Evolutionary conservation across 2,113 vertebrate species (phyloP), one percentile per base, ranked within the genome.

Genomic region (Colistium nudipinnis): DNA sequence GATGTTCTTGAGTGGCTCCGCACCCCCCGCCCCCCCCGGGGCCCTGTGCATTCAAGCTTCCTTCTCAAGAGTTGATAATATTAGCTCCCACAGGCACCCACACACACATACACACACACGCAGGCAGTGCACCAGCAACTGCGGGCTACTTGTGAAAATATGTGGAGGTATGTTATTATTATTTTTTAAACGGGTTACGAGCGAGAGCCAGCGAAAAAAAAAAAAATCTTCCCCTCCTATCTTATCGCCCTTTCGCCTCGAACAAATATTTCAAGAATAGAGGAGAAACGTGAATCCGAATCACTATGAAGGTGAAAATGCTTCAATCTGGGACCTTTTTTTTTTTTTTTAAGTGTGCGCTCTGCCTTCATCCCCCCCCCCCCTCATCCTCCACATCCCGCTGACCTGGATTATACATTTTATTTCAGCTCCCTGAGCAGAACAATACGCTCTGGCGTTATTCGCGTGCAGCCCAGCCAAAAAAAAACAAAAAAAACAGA

Each of bases 1-100:
- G 87, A 89, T 90, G 88, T 85, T 91, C 86, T 86, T 80, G 70
- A 89, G 88, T 84, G 74, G 84, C 82, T 90, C 76, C 70, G 78
- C n/a, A 76, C 90, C 82, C 64, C 30, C 30, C 30, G 4, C 30
- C 30, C 43, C 43, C 43, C 22, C 1, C n/a, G n/a, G 19, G 83
- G 81, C 63, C 64, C 61, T 35, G 59, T 70, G 72, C 76, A 82
- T 80, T 74, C 66, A 77, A 51, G 82, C 76, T 52, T 69, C 81
- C 60, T 76, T 62, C 67, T 78, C 67, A 66, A 54, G 70, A 85
- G 68, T 80, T 64, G 24, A 84, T 83, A 84, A 88, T 86, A 82
- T 83, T 70, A 82, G 35, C 68, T 53, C 22, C 33, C 63, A 47
- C 35, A 71, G 39, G 47, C 36, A 68, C 41, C 59, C 82, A 48